Conservation (phyloP, 1,140 invertebrate species). For the Drosophila serrata region DNA sequence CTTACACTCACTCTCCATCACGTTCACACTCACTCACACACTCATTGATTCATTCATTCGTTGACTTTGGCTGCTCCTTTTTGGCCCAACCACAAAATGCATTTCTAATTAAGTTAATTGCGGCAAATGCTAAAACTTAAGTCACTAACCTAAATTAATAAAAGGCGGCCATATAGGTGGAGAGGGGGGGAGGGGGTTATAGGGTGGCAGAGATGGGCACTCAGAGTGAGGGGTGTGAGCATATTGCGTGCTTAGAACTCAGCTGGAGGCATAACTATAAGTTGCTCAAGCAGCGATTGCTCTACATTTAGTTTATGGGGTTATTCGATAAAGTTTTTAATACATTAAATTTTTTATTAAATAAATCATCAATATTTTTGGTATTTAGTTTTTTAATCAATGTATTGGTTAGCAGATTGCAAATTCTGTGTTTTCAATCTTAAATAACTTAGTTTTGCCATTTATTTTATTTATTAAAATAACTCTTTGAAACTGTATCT, state of each 20-base stretch:
- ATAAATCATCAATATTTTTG: background rate
- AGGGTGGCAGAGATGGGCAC: no score
- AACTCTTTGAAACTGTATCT: background rate
- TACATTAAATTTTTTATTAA: background rate
- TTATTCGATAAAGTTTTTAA: background rate
- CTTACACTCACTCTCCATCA: constrained; percentile 18
- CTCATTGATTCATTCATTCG: constrained; percentile 39
- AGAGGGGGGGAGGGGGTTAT: background rate
- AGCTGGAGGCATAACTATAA: constrained; percentile 24
- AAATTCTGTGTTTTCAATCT: background rate
- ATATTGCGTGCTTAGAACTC: constrained; percentile 36
- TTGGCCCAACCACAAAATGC: constrained; percentile 64
- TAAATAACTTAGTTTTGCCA: accelerated
- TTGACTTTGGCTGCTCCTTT: constrained; percentile 55
- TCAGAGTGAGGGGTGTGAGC: background rate
- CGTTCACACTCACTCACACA: constrained; percentile 26
- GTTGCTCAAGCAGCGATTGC: constrained; percentile 11
- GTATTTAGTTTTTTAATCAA: background rate
- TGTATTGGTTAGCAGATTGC: no score
- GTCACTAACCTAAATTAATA: constrained; percentile 84
- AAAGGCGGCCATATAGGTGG: constrained; percentile 5
- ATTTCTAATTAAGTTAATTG: constrained; percentile 84
- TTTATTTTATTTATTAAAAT: background rate
- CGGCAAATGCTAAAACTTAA: constrained; percentile 83
- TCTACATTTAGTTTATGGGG: background rate